Evolutionary conservation across 2,797 vertebrate genomes (phyloP), one percentile per base, ranked within the genome.

Genomic region (Nyctibius grandis): DNA sequence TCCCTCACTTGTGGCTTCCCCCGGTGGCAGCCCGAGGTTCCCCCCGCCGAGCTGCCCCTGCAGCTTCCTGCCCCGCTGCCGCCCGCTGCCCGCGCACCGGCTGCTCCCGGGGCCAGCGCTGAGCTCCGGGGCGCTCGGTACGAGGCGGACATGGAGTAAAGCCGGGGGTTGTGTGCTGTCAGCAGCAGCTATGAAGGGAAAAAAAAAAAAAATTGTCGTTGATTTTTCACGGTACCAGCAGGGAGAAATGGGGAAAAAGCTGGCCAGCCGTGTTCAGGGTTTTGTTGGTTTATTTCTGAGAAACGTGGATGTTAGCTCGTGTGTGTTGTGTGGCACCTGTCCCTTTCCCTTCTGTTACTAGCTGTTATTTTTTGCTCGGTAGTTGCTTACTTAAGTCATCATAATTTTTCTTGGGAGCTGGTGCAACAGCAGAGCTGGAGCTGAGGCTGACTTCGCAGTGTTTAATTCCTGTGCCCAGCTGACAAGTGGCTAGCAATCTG

Each of bases 1-100:
- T 68, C 88, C 74, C 85, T 48, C 91, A 42, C 85, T 70, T 54
- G 88, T 44, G 74, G 93, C 78, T 69, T 84, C 47, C 83, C 53
- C n/a, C n/a, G n/a, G n/a, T n/a, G n/a, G n/a, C n/a, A n/a, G n/a
- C n/a, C n/a, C n/a, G n/a, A n/a, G n/a, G n/a, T n/a, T n/a, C n/a
- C n/a, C 34, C 74, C 57, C 36, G 69, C 18, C 44, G 36, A 29
- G 77, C 61, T 6, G 74, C 65, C 65, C 5, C 36, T 2, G 81
- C 51, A 2, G 72, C 51, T 36, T 21, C 63, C 64, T 31, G 61
- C 82, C 34, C 75, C 51, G 50, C 54, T 26, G 48, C 48, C 48
- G 48, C 7, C 7, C 12, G 44, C 54, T 33, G 54, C 56, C 33
- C 54, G 7, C 54, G 54, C 15, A 34, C 50, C 60, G 29, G 7